Percentiles rank a stretch among this genome's conserved stretches.
Evolutionary conservation across 2,113 vertebrate genomes (phyloP).

Genomic region (Odontophorus gujanensis): DNA sequence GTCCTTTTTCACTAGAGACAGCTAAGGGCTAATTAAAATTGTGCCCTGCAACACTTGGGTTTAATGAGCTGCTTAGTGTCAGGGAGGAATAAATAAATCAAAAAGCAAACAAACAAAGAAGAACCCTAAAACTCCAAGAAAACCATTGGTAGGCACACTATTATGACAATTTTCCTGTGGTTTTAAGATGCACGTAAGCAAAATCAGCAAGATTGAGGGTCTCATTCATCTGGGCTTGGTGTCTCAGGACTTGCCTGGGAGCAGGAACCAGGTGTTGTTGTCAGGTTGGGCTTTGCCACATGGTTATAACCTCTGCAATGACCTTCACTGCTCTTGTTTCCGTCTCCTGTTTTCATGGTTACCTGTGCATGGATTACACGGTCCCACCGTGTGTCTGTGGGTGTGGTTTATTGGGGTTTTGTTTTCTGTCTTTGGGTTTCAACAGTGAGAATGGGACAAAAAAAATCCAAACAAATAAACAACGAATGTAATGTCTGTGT

Average conservation of each 20-base stretch:
- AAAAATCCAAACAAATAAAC: not conserved
- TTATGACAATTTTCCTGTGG: not conserved
- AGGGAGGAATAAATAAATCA: not conserved
- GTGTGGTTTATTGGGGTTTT: not conserved
- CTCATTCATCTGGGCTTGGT: not conserved
- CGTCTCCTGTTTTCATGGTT: not conserved
- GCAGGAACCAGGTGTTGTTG: not conserved
- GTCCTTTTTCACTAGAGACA: not conserved
- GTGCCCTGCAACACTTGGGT: not conserved
- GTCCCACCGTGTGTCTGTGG: not conserved
- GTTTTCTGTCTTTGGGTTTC: not conserved
- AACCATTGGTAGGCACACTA: not conserved
- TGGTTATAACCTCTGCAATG: not conserved
- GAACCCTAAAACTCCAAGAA: not conserved
- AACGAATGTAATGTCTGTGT: not conserved
- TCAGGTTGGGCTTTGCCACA: not conserved
- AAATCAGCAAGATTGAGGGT: not conserved
- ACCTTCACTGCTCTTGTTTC: not conserved
- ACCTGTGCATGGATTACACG: not conserved
- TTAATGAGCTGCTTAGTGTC: constrained; percentile 32
- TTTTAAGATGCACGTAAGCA: not conserved
- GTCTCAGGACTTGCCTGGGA: not conserved
- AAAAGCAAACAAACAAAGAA: not conserved
- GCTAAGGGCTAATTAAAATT: constrained; percentile 44
- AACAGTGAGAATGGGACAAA: not conserved